Evolutionary conservation across 2,113 vertebrate species (phyloP), one percentile per base, ranked within the genome.

Genomic region (Hippocampus barbouri): DNA sequence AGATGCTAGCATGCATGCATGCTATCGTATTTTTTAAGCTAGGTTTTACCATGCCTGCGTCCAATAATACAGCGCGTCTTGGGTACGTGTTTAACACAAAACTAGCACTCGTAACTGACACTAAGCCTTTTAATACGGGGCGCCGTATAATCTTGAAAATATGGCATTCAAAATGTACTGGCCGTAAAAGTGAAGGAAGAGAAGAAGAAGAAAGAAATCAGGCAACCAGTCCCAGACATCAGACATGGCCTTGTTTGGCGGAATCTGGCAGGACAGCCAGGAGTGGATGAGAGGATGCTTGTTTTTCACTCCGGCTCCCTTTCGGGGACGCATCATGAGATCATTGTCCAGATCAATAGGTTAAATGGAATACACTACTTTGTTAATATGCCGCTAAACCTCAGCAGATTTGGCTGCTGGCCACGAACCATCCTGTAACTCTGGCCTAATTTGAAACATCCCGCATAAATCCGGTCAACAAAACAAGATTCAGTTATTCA

Each of bases 171-270:
- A 70, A 66, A 72, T 59, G 25, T 57, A n/a, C 70, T 34, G 63
- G 4, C 67, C 18, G 41, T 0, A 11, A 79, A 68, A 72, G 53
- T 81, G 77, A 84, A 79, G 20, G n/a, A 64, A 87, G 66, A 8
- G 67, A 27, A 75, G 69, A 27, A 75, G 69, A 66, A 20, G 56
- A 21, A 47, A 45, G 67, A 79, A 34, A 66, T 53, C 59, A 62
- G 74, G 82, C 77, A 84, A 88, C 81, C 74, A 80, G 65, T 82
- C 68, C 73, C 78, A 86, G 83, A 84, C 81, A 84, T 76, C 56
- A n/a, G 4, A 49, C 7, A 27, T 75, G 0, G 30, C 1, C 27
- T 61, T 61, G 27, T 34, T 69, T 66, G 77, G 70, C 30, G 71
- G 80, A 86, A 70, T 65, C 70, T 78, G 80, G 74, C 62, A 69